phyloP scores from a whole-genome alignment of 2,797 vertebrate species.

The Leptoclinus maculatus region DNA sequence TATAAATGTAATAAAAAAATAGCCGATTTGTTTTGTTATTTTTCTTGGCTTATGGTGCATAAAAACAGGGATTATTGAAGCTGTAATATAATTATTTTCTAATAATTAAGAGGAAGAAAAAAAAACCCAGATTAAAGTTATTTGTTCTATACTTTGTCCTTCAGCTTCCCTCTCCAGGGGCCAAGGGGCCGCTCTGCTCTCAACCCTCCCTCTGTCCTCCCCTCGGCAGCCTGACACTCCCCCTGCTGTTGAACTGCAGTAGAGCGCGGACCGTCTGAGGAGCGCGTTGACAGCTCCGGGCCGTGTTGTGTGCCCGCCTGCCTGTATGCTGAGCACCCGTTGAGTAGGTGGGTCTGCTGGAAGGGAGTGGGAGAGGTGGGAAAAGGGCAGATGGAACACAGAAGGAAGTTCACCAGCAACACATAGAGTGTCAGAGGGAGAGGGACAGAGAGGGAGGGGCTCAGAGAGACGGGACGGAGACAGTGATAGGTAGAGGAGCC shows the following conservation, averaged over 20 bases:
- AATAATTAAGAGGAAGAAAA: not conserved
- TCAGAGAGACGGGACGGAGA: constrained; percentile 51
- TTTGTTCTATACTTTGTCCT: constrained; percentile 27
- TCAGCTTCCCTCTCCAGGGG: constrained; percentile 24
- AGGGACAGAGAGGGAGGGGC: constrained; percentile 77
- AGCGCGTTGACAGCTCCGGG: constrained; percentile 72
- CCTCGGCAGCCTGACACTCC: constrained; percentile 54
- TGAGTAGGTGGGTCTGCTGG: constrained; percentile 89
- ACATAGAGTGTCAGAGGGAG: constrained; percentile 83
- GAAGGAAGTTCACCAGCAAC: constrained; percentile 88
- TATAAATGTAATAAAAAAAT: not conserved
- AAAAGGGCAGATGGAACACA: constrained; percentile 92
- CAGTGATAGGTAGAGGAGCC: constrained; percentile 76
- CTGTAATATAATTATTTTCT: not conserved
- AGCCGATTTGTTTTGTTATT: not conserved
- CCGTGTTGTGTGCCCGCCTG: constrained; percentile 64
- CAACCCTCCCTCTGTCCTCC: not conserved
- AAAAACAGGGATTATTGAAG: not conserved
- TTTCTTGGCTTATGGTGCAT: not conserved
- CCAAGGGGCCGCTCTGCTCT: constrained; percentile 11
- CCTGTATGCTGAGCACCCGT: constrained; percentile 86
- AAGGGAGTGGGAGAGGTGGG: constrained; percentile 87
- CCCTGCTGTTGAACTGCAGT: constrained; percentile 69
- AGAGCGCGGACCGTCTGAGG: constrained; percentile 67
- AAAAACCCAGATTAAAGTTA: not conserved